phyloP scores from a whole-genome alignment of 2,113 vertebrate species.

The Chascanopsetta lugubris region DNA sequence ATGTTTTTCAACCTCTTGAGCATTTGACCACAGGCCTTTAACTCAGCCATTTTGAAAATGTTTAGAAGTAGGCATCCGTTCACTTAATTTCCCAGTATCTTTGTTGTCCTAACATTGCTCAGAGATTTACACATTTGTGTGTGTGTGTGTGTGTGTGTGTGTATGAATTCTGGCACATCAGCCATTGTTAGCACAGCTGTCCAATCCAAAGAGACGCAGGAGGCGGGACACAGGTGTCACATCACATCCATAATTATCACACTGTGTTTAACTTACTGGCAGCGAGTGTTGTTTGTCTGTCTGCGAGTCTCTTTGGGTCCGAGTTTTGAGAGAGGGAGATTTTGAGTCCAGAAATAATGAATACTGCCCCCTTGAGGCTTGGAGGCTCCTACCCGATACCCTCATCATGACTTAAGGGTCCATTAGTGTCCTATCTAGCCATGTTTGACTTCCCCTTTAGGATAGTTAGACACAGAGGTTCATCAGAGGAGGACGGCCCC shows the following conservation, averaged over 20 bases:
- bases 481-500: conserved; percentile 56
- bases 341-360: conserved; percentile 37
- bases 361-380: conserved; percentile 49
- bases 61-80: no score
- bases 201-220: conserved; percentile 68
- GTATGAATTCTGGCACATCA: conserved; percentile 37
- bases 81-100: no score
- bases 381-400: conserved; percentile 42
- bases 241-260: conserved; percentile 66
- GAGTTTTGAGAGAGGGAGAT: neutral
- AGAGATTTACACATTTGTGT: no score
- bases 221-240: conserved; percentile 72
- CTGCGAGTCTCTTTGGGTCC: neutral
- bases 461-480: conserved; percentile 54
- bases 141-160: conserved; percentile 12
- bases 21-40: no score
- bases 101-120: no score
- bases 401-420: conserved; percentile 62
- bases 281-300: conserved; percentile 21
- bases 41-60: no score
- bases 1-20: no score
- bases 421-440: conserved; percentile 52
- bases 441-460: conserved; percentile 56
- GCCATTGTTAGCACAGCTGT: conserved; percentile 74
- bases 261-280: conserved; percentile 63